Percentiles rank a stretch among this genome's conserved stretches.
Conservation (phyloP, 2,888 invertebrate species). For the Morinoia aosen region DNA sequence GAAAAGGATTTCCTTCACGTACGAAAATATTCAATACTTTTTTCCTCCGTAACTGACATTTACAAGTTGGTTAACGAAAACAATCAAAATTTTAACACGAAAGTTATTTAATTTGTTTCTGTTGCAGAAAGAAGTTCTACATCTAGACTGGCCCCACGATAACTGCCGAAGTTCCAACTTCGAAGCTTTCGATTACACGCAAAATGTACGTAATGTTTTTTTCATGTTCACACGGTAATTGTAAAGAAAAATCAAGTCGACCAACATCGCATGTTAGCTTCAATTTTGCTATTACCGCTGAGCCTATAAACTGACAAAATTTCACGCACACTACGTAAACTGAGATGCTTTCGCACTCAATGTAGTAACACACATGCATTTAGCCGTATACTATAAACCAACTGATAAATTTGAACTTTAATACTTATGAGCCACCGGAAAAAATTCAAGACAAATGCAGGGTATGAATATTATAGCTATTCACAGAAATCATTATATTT, state of each 20-base stretch:
- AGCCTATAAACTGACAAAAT: background rate
- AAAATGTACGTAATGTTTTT: background rate
- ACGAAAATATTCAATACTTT: background rate
- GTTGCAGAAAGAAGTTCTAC: background rate
- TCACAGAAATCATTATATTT: no score
- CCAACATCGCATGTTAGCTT: background rate
- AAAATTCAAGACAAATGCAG: no score
- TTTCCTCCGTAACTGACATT: background rate
- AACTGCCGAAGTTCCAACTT: background rate
- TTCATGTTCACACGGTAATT: background rate
- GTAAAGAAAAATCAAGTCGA: background rate
- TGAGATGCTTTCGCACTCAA: no score
- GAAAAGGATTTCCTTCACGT: background rate
- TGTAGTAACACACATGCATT: no score
- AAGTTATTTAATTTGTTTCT: background rate
- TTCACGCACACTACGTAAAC: no score
- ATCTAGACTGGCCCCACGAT: background rate
- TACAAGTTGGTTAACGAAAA: background rate
- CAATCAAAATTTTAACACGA: background rate
- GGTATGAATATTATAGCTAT: no score
- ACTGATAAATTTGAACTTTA: no score
- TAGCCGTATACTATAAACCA: no score
- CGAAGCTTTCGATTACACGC: constrained; percentile 16
- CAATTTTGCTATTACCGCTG: background rate
- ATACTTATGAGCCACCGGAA: no score